These are phyloP conservation scores for Indicator maculatus DNA, from an alignment of 2,113 vertebrate genomes.

Conservation along the genomic window DNA sequence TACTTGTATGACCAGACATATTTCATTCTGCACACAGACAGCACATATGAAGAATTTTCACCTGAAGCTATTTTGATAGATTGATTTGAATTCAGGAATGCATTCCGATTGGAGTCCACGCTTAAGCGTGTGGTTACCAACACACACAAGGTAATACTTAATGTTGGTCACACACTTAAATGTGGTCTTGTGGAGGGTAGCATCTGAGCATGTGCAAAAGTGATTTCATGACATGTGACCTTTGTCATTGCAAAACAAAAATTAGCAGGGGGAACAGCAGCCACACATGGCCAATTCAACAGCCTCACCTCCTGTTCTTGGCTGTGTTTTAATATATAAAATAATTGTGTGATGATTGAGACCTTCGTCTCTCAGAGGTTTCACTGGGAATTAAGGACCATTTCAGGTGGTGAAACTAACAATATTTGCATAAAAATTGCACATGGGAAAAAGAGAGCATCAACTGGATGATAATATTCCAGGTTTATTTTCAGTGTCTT, in stretches of 20 bases:
- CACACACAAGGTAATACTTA: not conserved
- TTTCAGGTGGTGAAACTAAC: constrained; percentile 5
- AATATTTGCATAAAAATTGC: constrained; percentile 63
- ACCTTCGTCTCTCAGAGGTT: not conserved
- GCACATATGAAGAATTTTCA: constrained; percentile 45
- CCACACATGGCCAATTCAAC: not conserved
- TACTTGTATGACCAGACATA: constrained; percentile 5
- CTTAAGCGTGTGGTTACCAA: not conserved
- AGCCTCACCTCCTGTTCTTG: not conserved
- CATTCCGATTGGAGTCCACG: not conserved
- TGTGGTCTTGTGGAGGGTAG: not conserved
- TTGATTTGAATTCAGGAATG: constrained; percentile 59
- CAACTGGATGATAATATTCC: not conserved
- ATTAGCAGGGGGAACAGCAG: not conserved
- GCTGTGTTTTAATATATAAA: not conserved
- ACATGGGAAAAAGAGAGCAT: constrained; percentile 6
- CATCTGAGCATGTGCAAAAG: not conserved
- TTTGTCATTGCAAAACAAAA: not conserved
- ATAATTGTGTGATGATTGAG: not conserved
- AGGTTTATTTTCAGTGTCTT: not conserved
- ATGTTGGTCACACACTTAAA: not conserved
- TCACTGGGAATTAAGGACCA: constrained; percentile 41
- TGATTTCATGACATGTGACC: not conserved
- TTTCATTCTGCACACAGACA: not conserved
- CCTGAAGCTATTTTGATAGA: constrained; percentile 51